These are phyloP conservation scores for Holothuria scabra DNA, from an alignment of 53 echinoderm and acorn worm genomes.

Conservation along the genomic window DNA sequence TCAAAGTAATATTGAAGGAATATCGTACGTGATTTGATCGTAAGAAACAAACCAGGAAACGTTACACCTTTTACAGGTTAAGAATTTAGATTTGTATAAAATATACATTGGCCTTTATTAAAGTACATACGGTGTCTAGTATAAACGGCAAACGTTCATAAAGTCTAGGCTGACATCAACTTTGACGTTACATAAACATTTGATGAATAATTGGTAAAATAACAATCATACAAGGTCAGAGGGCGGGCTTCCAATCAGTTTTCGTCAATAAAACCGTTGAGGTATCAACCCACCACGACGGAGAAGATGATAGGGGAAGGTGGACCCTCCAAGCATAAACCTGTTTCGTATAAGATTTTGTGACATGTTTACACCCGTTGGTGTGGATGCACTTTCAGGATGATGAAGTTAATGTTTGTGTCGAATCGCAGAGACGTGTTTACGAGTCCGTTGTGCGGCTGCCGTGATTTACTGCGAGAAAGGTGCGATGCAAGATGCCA, in stretches of 20 bases:
- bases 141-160: slow-evolving; percentile 25
- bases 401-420: slow-evolving; percentile 20
- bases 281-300: not conserved
- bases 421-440: slow-evolving; percentile 33
- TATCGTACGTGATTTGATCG: too few relatives aligned
- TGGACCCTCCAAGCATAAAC: slow-evolving; percentile 24
- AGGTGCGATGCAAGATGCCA: slow-evolving; percentile 15
- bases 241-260: slow-evolving; percentile 16
- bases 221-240: slow-evolving; percentile 3
- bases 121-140: too few relatives aligned
- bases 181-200: slow-evolving; percentile 38
- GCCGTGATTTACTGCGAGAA: slow-evolving; percentile 2
- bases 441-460: slow-evolving; percentile 25
- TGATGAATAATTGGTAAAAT: slow-evolving; percentile 21
- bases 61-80: too few relatives aligned
- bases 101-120: too few relatives aligned
- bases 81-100: too few relatives aligned
- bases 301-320: slow-evolving; percentile 7
- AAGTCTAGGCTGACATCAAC: not conserved
- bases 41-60: too few relatives aligned
- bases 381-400: slow-evolving; percentile 29
- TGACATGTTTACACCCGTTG: slow-evolving; percentile 42
- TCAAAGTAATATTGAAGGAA: too few relatives aligned
- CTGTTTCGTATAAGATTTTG: slow-evolving; percentile 4
- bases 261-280: not conserved